These are phyloP conservation scores for Punctoribates punctum DNA, from an alignment of 2,888 invertebrate genomes.

Conservation along the genomic window DNA sequence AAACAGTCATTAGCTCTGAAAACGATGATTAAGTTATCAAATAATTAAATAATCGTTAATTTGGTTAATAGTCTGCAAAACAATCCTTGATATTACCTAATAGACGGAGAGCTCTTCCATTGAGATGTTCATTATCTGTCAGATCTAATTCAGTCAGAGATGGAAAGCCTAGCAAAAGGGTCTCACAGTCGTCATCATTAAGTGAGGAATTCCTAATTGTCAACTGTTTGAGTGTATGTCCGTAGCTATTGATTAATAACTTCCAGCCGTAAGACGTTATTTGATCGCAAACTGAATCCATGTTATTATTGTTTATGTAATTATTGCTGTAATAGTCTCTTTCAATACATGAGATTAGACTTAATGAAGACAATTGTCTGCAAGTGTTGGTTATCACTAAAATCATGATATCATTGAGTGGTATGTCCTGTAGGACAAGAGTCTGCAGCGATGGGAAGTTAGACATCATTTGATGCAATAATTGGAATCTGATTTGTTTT, in stretches of 20 bases:
- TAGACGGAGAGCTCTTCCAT: not conserved
- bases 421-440: not conserved
- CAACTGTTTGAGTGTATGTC: not conserved
- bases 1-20: not conserved
- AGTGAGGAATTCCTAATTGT: not conserved
- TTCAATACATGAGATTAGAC: not conserved
- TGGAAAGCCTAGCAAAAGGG: not conserved
- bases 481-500: not conserved
- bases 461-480: constrained; percentile 10
- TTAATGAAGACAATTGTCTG: not conserved
- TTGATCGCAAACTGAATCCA: not conserved
- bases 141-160: not conserved
- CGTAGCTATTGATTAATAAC: not conserved
- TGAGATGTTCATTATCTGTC: not conserved
- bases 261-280: not conserved
- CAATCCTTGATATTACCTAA: not conserved
- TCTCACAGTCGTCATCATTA: not conserved
- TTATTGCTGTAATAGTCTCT: not conserved
- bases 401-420: not conserved
- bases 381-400: not conserved
- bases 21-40: not conserved
- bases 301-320: not conserved
- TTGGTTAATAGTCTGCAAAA: not conserved
- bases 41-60: not conserved
- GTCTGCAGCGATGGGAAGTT: not conserved